Evolutionary conservation across 1,140 invertebrate genomes (phyloP).

Genomic region (Drosophila carrolli): DNA sequence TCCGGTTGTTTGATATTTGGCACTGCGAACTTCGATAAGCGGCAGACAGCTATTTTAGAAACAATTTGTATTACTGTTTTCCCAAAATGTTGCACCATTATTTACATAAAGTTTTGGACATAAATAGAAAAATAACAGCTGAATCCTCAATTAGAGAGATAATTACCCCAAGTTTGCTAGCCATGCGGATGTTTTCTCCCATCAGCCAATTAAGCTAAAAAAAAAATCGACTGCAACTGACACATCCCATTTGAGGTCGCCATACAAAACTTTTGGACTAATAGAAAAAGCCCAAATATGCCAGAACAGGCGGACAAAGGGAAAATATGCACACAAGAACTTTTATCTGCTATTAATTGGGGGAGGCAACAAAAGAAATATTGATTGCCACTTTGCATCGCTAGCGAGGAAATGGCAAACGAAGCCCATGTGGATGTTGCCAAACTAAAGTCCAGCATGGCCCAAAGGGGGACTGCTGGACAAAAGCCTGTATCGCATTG

Average conservation of each 20-base stretch:
- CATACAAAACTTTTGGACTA: constrained; percentile 44
- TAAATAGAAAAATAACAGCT: background rate
- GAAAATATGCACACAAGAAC: constrained; percentile 29
- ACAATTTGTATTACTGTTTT: background rate
- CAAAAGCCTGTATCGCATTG: constrained; percentile 53
- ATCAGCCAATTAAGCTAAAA: constrained; percentile 28
- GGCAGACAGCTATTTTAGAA: background rate
- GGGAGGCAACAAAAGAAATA: constrained; percentile 7
- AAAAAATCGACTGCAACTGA: constrained; percentile 59
- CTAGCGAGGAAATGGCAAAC: background rate
- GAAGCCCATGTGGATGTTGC: constrained; percentile 8
- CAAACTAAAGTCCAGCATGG: constrained; percentile 5
- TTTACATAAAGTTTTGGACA: background rate
- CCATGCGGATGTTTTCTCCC: background rate
- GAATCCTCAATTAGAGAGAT: background rate
- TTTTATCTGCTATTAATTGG: constrained; percentile 40
- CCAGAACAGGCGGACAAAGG: background rate
- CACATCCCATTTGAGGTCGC: constrained; percentile 52
- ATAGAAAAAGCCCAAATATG: constrained; percentile 30
- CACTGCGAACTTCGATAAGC: background rate
- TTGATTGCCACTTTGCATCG: constrained; percentile 41
- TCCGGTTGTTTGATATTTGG: background rate
- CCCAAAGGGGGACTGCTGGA: constrained; percentile 9
- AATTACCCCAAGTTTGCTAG: constrained; percentile 9
- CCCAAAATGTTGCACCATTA: background rate